A percentile compares a stretch with the other conserved stretches of the same genome.
Conservation (phyloP, 2,797 vertebrate genomes). For the Sebastes oblongus region DNA sequence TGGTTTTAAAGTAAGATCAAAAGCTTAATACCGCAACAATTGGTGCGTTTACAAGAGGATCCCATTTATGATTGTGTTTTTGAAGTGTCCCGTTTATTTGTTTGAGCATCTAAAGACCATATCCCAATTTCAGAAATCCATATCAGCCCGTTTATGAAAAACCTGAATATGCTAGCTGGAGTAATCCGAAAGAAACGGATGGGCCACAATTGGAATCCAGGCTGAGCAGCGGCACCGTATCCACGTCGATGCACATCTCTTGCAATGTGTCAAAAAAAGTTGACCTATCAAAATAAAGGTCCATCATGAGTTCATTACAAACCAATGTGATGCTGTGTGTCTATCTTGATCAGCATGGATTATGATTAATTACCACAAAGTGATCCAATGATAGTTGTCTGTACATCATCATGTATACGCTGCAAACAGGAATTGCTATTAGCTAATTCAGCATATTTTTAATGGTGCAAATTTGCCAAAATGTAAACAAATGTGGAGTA, state of each 20-base stretch:
- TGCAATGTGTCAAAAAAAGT: no score
- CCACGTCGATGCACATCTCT: no score
- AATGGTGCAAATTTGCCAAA: not conserved
- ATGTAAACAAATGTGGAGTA: not conserved
- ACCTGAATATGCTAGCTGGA: no score
- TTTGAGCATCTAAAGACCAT: not conserved
- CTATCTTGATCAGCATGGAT: no score
- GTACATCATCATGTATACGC: not conserved
- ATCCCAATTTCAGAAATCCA: not conserved
- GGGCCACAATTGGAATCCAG: accelerated
- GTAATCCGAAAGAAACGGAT: no score
- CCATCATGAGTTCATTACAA: no score
- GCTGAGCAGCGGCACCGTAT: no score
- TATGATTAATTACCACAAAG: not conserved
- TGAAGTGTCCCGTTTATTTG: not conserved
- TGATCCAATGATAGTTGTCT: not conserved
- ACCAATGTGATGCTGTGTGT: no score
- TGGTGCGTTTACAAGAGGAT: not conserved
- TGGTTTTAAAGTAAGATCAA: no score
- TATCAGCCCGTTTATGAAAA: not conserved
- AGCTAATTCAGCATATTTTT: not conserved
- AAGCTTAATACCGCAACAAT: no score
- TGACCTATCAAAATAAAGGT: no score
- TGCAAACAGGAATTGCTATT: not conserved
- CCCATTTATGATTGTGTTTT: not conserved